These are phyloP conservation scores for Pseudobourletiella spinata DNA, from an alignment of 1,140 invertebrate species.

Conservation along the genomic window DNA sequence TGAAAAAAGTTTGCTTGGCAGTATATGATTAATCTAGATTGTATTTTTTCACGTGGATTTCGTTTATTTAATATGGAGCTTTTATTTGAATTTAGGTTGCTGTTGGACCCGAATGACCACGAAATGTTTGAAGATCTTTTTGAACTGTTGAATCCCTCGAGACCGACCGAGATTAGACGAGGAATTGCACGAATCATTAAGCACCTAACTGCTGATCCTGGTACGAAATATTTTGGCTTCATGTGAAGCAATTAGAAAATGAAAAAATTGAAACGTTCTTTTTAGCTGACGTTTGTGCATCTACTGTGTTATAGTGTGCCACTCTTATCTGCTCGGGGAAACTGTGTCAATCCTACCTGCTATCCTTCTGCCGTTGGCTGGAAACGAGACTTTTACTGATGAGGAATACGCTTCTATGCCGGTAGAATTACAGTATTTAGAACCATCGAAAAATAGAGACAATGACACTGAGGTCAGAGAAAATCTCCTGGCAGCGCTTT, in stretches of 20 bases:
- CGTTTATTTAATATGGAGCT: background rate
- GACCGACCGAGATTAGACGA: background rate
- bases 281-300: background rate
- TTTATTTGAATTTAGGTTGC: background rate
- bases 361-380: constrained; percentile 4
- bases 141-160: background rate
- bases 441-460: background rate
- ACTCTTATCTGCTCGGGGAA: background rate
- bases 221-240: background rate
- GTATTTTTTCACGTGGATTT: background rate
- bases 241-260: background rate
- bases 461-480: constrained; percentile 1
- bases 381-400: constrained; percentile 10
- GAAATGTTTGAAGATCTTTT: background rate
- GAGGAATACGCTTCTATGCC: constrained; percentile 13
- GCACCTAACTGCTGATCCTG: background rate
- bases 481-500: constrained; percentile 2
- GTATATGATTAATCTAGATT: background rate
- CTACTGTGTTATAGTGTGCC: background rate
- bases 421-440: constrained; percentile 10
- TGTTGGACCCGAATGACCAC: background rate
- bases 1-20: background rate
- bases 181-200: background rate
- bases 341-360: constrained; percentile 1
- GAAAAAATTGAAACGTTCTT: background rate